Conservation (phyloP, 2,797 vertebrate species). For the Tragelaphus oryx region DNA sequence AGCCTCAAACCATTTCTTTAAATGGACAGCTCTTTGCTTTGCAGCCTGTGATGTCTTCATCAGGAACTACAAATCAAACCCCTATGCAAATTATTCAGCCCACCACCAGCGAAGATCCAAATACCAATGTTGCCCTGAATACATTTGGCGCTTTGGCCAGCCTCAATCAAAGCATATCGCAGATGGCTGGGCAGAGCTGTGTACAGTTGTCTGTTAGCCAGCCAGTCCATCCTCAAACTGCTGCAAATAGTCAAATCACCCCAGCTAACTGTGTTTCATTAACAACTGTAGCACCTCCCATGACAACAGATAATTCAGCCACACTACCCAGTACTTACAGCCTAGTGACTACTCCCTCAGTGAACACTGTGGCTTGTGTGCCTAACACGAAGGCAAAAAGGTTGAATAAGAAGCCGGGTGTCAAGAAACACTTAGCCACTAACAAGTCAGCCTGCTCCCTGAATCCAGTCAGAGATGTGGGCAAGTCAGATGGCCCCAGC, state of each 20-base stretch:
- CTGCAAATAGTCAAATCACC: slow-evolving; percentile 75
- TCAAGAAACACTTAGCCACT: slow-evolving; percentile 80
- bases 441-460: slow-evolving; percentile 64
- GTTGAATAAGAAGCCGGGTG: slow-evolving; percentile 84
- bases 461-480: slow-evolving; percentile 67
- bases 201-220: slow-evolving; percentile 82
- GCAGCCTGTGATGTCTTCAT: slow-evolving; percentile 92
- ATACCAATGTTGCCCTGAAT: slow-evolving; percentile 94
- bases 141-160: slow-evolving; percentile 95
- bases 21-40: slow-evolving; percentile 97
- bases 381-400: slow-evolving; percentile 84
- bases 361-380: slow-evolving; percentile 68
- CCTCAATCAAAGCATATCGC: slow-evolving; percentile 97
- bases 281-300: slow-evolving; percentile 65
- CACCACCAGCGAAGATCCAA: slow-evolving; percentile 94
- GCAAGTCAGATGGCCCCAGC: slow-evolving; percentile 63
- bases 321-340: slow-evolving; percentile 59
- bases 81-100: slow-evolving; percentile 96
- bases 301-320: slow-evolving; percentile 70
- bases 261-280: slow-evolving; percentile 77
- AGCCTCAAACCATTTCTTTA: slow-evolving; percentile 96
- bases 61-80: slow-evolving; percentile 87
- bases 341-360: slow-evolving; percentile 60
- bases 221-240: slow-evolving; percentile 78
- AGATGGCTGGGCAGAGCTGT: slow-evolving; percentile 90